phyloP scores from a whole-genome alignment of 2,888 invertebrate genomes.

The Agriopis marginaria region DNA sequence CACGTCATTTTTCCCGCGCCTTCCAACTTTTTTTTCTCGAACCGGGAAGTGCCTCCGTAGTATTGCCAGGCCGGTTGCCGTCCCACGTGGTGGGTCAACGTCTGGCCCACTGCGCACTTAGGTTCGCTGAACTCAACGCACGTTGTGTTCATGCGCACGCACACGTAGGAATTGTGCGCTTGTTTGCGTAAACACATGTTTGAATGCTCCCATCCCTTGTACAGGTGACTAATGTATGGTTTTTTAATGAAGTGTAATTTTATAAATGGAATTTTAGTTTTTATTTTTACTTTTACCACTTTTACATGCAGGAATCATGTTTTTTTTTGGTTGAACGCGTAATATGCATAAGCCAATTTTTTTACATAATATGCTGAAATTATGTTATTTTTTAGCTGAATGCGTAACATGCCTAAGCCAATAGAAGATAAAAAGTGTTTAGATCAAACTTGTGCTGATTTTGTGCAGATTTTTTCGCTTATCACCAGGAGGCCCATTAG shows the following conservation, averaged over 20 bases:
- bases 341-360: not conserved
- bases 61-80: slow-evolving; percentile 49
- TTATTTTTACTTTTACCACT: not conserved
- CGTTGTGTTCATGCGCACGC: slow-evolving; percentile 31
- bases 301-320: not conserved
- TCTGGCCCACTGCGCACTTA: slow-evolving; percentile 79
- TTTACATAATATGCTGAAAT: not conserved
- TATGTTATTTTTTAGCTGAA: not conserved
- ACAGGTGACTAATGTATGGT: slow-evolving; percentile 69
- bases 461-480: no score
- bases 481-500: no score
- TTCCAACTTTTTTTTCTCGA: slow-evolving; percentile 33
- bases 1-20: slow-evolving; percentile 8
- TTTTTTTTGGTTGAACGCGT: not conserved
- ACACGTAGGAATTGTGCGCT: not conserved
- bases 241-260: slow-evolving; percentile 17
- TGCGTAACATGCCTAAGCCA: not conserved
- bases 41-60: slow-evolving; percentile 41
- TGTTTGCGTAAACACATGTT: slow-evolving; percentile 34
- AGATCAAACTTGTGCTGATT: not conserved
- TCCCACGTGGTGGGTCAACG: slow-evolving; percentile 84
- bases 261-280: not conserved
- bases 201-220: slow-evolving; percentile 31
- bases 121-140: slow-evolving; percentile 71
- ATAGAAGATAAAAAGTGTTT: not conserved